Evolutionary conservation across 2,888 invertebrate genomes (phyloP), one percentile per base, ranked within the genome.

Genomic region (Strigamia transsilvanica): DNA sequence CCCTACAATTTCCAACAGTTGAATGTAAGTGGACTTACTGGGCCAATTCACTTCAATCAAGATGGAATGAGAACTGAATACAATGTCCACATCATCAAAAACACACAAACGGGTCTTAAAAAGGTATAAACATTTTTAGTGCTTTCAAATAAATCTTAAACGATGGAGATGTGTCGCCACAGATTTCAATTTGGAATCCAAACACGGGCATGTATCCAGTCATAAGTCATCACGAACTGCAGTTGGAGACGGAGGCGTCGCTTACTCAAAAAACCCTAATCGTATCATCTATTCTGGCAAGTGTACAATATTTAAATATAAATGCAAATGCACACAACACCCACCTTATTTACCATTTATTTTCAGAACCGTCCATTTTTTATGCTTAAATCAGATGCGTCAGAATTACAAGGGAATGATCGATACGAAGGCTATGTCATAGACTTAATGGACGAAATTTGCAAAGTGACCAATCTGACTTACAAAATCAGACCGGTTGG

Each of bases 61-160:
- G 94, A 95, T 89, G 98, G 98, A 82, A 95, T 96, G 88, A 91
- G 98, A 83, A 94, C 95, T 78, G 94, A 96, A 88, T 97, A 98
- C 87, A 92, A 93, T 84, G 90, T 98, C 85, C 97, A 97, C 87
- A 94, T 98, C 85, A 93, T 98, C 84, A 97, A 98, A 88, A 90
- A 98, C 42, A 21, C 42, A 23, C 42, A 79, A 13, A 41, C 79
- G n/a, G 84, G 18, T 15, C 73, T 73, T 12, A 73, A 73, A 73
- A 73, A 32, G n/a, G 73, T 73, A 32, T 9, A 23, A 21, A 18
- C 9, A 51, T 51, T 51, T 27, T 51, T 51, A 13, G 15, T 51
- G 13, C 73, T 61, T 5, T 82, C 80, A 18, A 80, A 81, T 12
- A 46, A 51, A 27, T 38, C 9, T 38, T 9, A 38, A 38, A 10